Evolutionary conservation across 1,140 invertebrate genomes (phyloP).

Genomic region (Galendromus occidentalis): DNA sequence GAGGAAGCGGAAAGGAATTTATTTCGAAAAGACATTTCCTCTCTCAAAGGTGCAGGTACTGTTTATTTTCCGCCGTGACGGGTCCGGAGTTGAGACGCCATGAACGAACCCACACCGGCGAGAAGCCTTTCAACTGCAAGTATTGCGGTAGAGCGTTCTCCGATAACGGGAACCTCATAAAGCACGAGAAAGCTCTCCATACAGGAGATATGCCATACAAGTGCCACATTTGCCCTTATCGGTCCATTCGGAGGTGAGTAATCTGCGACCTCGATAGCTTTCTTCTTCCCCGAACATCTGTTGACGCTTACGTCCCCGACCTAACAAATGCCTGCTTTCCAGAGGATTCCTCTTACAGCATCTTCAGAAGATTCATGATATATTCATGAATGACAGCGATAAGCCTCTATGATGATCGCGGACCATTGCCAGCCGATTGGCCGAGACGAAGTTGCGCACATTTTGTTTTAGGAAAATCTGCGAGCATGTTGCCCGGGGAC

Average conservation of each 20-base stretch:
- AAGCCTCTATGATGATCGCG: background rate
- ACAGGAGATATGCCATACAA: constrained; percentile 4
- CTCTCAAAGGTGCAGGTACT: background rate
- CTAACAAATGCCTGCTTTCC: background rate
- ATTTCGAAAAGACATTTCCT: too few species aligned
- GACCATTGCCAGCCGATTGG: too few species aligned
- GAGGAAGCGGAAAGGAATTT: too few species aligned
- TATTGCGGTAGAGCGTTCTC: constrained; percentile 32
- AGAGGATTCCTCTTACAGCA: background rate
- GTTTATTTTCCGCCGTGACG: background rate
- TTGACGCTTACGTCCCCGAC: background rate
- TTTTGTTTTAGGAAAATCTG: too few species aligned
- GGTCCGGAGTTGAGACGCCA: constrained; percentile 9
- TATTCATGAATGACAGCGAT: background rate
- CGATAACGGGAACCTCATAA: constrained; percentile 20
- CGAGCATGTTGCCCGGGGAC: too few species aligned
- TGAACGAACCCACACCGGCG: constrained; percentile 22
- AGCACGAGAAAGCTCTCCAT: constrained; percentile 9
- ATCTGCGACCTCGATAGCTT: background rate
- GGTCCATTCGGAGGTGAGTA: background rate
- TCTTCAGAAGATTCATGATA: constrained; percentile 1
- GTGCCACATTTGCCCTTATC: constrained; percentile 6
- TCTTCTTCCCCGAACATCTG: background rate
- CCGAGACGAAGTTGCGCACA: too few species aligned
- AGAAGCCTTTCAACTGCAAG: constrained; percentile 31